Evolutionary conservation across 2,888 invertebrate genomes (phyloP).

Genomic region (Operophtera brumata): DNA sequence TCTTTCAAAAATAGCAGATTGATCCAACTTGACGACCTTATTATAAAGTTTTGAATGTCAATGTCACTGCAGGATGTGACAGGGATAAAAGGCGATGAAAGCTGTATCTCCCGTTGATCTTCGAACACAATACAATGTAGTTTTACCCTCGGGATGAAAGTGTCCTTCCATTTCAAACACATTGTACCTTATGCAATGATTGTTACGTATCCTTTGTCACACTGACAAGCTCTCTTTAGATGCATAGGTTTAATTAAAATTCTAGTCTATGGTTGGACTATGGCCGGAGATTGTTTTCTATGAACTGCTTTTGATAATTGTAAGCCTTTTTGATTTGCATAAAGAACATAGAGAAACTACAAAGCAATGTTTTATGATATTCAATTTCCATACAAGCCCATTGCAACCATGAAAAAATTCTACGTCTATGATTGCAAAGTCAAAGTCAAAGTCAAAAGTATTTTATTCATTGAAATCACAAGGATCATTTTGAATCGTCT

Average conservation of each 20-base stretch:
- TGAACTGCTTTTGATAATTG: too few relatives aligned
- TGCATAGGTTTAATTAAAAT: conserved; percentile 7
- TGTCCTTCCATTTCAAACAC: conserved; percentile 4
- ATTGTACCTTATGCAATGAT: background rate
- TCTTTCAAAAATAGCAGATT: too few relatives aligned
- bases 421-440: too few relatives aligned
- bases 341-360: background rate
- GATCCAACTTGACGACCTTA: too few relatives aligned
- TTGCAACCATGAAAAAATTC: too few relatives aligned
- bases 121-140: conserved; percentile 7
- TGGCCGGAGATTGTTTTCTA: background rate
- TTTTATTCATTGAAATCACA: too few relatives aligned
- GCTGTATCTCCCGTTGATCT: conserved; percentile 24
- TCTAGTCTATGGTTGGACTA: background rate
- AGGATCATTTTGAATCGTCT: too few relatives aligned
- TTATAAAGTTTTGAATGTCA: conserved; percentile 15
- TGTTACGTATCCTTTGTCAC: background rate
- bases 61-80: conserved; percentile 17
- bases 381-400: too few relatives aligned
- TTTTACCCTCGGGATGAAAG: conserved; percentile 2
- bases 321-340: background rate
- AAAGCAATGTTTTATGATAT: too few relatives aligned
- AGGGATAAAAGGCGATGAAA: conserved; percentile 18
- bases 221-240: background rate
- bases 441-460: too few relatives aligned